Conservation (phyloP, 37 sponge, comb jelly and placozoan genomes). For the Cladorhizidae sp. region DNA sequence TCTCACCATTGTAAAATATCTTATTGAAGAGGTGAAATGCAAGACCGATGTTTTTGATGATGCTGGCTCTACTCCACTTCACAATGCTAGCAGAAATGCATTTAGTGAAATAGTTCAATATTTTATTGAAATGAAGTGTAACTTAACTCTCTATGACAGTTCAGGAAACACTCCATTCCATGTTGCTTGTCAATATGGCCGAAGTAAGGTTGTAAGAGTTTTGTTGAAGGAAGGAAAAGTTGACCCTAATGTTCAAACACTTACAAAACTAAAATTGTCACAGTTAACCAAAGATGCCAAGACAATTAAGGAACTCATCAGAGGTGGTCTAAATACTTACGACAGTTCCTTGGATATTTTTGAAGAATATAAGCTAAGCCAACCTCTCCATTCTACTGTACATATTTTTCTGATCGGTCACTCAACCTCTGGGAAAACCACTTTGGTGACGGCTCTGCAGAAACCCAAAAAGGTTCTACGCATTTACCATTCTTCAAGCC, state of each 20-base stretch:
- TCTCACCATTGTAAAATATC: conserved; percentile 32
- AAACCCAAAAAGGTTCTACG: neutral
- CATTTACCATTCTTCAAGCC: too few relatives aligned
- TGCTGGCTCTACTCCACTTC: conserved; percentile 24
- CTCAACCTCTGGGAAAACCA: conserved; percentile 52
- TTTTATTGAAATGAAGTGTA: conserved; percentile 11
- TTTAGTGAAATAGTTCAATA: conserved; percentile 18
- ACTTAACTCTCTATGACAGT: conserved; percentile 7
- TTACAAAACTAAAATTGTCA: neutral
- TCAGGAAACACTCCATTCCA: conserved; percentile 28
- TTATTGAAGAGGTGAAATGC: conserved; percentile 26
- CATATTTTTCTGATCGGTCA: conserved; percentile 49
- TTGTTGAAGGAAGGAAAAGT: conserved; percentile 21
- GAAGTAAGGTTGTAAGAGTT: conserved; percentile 4
- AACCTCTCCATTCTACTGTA: conserved; percentile 22
- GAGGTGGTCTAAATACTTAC: conserved; percentile 27
- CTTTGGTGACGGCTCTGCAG: conserved; percentile 47
- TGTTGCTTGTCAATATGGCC: conserved; percentile 25
- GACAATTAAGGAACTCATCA: conserved; percentile 31
- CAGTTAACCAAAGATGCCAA: conserved; percentile 17
- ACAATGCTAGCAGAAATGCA: conserved; percentile 38
- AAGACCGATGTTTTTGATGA: neutral
- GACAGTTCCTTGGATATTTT: neutral
- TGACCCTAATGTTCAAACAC: conserved; percentile 11
- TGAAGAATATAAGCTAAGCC: neutral